A percentile compares a stretch with the other conserved stretches of the same genome.
These are phyloP conservation scores for Sphaeridia pumilis DNA, from an alignment of 2,888 invertebrate genomes.

Conservation along the genomic window DNA sequence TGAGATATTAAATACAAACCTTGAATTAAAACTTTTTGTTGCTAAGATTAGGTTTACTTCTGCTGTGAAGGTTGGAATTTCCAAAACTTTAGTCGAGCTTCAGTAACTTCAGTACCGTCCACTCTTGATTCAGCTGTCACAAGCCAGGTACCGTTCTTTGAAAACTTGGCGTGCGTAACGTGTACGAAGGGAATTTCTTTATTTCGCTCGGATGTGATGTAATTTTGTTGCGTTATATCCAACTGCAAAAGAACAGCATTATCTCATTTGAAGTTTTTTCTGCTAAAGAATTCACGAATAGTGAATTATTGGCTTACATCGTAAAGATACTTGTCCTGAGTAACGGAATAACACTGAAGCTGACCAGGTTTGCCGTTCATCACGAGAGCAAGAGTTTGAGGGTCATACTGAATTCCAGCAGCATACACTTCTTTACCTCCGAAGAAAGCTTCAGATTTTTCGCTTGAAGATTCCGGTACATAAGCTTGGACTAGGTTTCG, in stretches of 20 bases:
- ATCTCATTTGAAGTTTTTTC: not conserved
- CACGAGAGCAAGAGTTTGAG: constrained; percentile 52
- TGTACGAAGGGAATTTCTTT: constrained; percentile 51
- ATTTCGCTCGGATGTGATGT: constrained; percentile 51
- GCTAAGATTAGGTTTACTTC: constrained; percentile 42
- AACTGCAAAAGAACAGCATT: constrained; percentile 43
- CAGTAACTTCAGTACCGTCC: constrained; percentile 49
- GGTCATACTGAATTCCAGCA: constrained; percentile 47
- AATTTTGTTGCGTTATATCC: constrained; percentile 60
- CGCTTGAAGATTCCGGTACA: constrained; percentile 42
- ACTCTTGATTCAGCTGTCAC: constrained; percentile 47
- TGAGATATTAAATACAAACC: not conserved
- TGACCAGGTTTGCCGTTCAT: constrained; percentile 61
- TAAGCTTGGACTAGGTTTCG: constrained; percentile 56
- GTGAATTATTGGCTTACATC: constrained; percentile 50
- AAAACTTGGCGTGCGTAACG: constrained; percentile 55
- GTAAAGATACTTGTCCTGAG: constrained; percentile 53
- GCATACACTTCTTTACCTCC: constrained; percentile 31
- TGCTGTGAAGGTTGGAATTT: constrained; percentile 48
- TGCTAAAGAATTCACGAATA: not conserved
- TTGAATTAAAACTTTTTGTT: not conserved
- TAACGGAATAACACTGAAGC: constrained; percentile 59
- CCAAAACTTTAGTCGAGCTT: constrained; percentile 67
- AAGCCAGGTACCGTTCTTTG: constrained; percentile 57
- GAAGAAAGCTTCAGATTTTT: constrained; percentile 43